phyloP scores from a whole-genome alignment of 2,888 invertebrate genomes.

The Micoletzkya japonica region DNA sequence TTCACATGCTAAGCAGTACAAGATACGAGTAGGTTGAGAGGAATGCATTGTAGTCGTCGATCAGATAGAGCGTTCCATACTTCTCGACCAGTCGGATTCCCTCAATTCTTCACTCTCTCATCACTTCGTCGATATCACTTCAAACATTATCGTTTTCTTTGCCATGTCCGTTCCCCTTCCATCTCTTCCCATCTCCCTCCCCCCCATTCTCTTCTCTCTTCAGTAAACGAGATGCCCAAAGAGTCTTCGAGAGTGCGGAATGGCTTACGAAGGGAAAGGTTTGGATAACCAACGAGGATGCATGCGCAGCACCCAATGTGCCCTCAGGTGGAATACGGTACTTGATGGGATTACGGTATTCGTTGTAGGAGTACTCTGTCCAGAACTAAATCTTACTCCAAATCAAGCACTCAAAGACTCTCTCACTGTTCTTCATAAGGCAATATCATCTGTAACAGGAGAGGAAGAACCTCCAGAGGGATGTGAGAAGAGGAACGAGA shows the following conservation, averaged over 20 bases:
- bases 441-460: slow-evolving; percentile 12
- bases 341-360: neutral
- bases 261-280: slow-evolving; percentile 44
- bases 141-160: slow-evolving; percentile 57
- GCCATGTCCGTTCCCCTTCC: slow-evolving; percentile 42
- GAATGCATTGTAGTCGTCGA: neutral
- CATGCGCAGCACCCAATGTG: slow-evolving; percentile 49
- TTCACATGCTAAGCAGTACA: slow-evolving; percentile 16
- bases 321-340: slow-evolving; percentile 39
- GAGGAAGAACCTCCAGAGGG: slow-evolving; percentile 6
- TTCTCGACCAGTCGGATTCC: slow-evolving; percentile 39
- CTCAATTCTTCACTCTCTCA: slow-evolving; percentile 39
- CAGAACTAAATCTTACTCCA: slow-evolving; percentile 15
- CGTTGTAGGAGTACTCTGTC: slow-evolving; percentile 4
- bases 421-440: slow-evolving; percentile 6
- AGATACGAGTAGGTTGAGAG: slow-evolving; percentile 35
- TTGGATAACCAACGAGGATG: slow-evolving; percentile 59
- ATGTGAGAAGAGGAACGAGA: slow-evolving; percentile 20
- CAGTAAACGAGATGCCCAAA: slow-evolving; percentile 47
- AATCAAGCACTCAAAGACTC: slow-evolving; percentile 10
- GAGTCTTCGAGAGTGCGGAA: slow-evolving; percentile 42
- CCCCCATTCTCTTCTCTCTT: neutral
- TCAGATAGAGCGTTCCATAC: slow-evolving; percentile 56
- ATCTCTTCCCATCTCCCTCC: neutral
- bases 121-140: slow-evolving; percentile 55